Base-by-base conservation (phyloP, 2,888 invertebrate species). In the Tenthredo distinguenda region DNA sequence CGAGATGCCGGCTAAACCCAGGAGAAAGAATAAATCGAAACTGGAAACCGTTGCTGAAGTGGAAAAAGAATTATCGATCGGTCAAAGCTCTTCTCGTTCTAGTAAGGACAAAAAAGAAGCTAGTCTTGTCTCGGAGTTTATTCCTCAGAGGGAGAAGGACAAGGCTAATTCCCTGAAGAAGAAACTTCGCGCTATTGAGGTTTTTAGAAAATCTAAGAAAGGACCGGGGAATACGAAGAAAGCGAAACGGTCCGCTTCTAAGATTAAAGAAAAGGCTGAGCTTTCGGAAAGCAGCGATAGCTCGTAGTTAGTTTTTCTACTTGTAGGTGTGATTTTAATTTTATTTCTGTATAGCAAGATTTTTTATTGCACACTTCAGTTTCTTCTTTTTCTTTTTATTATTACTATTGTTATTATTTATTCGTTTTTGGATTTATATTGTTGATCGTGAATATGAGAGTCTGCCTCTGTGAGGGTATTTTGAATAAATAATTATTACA, bases 141-240 rank as follows among this genome's bases (percentile, higher is more conserved):
- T 98, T 90, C 97, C 97, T 0, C 97, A 98, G 91, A 95, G 96
- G 87, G 96, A 97, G 91, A 95, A 95, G 87, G 96, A 96, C 87
- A 95, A 96, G 91, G 94, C 94, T 86, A 94, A 95, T 90, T 94
- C 96, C 87, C 93, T 96, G 72, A 95, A 96, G 90, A 96, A 96
- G 88, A 97, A 96, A 93, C 93, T 96, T 90, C 96, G 96, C 92
- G 97, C 98, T 0, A 97, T 97, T 74, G 96, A 97, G 92, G 90
- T 96, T 83, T 96, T 96, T 87, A 95, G 96, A 87, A 97, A 96
- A 92, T 95, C 96, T 0, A 96, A 95, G 89, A 94, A 95, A 86
- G 96, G 96, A 87, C 94, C 95, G n/a, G 95, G 95, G 85, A 95
- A 92, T 88, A 94, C 94, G 7, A 94, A 93, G 26, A 94, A 94